Base-by-base conservation (phyloP, 1,140 invertebrate species). In the Thrips palmi region DNA sequence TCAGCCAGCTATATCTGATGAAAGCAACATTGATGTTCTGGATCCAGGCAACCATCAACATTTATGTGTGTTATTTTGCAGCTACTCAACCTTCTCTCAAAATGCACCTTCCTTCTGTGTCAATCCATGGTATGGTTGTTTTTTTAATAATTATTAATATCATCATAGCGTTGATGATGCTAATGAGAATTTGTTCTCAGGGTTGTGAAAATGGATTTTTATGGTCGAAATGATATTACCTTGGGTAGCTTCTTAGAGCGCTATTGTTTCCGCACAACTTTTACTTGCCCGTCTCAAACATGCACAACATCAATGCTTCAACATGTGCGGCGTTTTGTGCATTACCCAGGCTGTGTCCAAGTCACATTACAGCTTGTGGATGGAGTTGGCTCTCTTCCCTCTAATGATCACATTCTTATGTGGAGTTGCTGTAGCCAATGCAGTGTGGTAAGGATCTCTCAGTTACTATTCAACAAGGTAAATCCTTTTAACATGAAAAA, bases 161-260 rank as follows among this genome's bases (percentile, higher is more conserved):
- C 23, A 7, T 5, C 18, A 18, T 17, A 21, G 5, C 15, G 4
- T 8, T 39, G n/a, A 25, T 41, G n/a, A 4, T 17, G 35, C 27
- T 4, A 21, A 11, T 21, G 15, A 36, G 10, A 33, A 5, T 27
- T 49, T 41, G 48, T 33, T 49, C 55, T 25, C 49, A 79, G 79
- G 74, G 70, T 89, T 14, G 74, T 91, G 0, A 75, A 76, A 33
- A 97, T 97, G 85, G 82, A 92, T 45, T 83, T 93, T 55, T 97
- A 97, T 57, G 87, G 86, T 0, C 65, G 71, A 12, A 86, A 92
- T 50, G 94, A 98, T 54, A 93, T 97, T 41, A 80, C 91, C 3
- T 56, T 98, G 3, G 94, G 92, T 27, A 77, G 75, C 42, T 98
- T 97, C 57, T 60, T 98, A 2, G 84, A 93, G 55, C 68, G 79